Evolutionary conservation across 64 coral and sea anemone genomes (phyloP).

Genomic region (Anthopleura sola): DNA sequence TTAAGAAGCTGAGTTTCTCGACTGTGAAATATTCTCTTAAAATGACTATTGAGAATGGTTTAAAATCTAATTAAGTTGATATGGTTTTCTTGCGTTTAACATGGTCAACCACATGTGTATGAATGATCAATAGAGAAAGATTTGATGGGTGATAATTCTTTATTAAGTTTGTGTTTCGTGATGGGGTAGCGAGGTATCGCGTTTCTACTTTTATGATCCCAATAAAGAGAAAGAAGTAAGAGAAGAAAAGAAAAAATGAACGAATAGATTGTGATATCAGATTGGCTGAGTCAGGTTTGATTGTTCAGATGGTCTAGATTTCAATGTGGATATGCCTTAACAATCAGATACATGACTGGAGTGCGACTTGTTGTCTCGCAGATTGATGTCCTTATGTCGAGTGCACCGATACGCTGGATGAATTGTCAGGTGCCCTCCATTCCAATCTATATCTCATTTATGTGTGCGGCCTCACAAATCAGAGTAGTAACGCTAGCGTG

Average conservation of each 20-base stretch:
- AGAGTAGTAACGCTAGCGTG: background rate
- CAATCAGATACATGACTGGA: background rate
- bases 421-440: background rate
- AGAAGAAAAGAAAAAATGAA: background rate
- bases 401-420: background rate
- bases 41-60: background rate
- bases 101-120: background rate
- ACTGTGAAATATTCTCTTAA: no score
- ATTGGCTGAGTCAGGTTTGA: background rate
- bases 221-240: background rate
- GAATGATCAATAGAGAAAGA: slow-evolving; percentile 1
- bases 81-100: background rate
- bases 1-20: background rate
- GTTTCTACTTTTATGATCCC: background rate
- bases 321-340: background rate
- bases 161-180: background rate
- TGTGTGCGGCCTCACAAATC: background rate
- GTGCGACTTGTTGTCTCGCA: slow-evolving; percentile 1
- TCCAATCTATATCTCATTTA: background rate
- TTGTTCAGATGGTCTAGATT: background rate
- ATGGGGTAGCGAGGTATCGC: background rate
- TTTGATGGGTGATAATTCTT: background rate
- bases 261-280: background rate
- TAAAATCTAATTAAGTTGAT: background rate
- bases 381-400: background rate